Conservation (phyloP, 2,888 invertebrate species). For the Polymixis flavicincta region DNA sequence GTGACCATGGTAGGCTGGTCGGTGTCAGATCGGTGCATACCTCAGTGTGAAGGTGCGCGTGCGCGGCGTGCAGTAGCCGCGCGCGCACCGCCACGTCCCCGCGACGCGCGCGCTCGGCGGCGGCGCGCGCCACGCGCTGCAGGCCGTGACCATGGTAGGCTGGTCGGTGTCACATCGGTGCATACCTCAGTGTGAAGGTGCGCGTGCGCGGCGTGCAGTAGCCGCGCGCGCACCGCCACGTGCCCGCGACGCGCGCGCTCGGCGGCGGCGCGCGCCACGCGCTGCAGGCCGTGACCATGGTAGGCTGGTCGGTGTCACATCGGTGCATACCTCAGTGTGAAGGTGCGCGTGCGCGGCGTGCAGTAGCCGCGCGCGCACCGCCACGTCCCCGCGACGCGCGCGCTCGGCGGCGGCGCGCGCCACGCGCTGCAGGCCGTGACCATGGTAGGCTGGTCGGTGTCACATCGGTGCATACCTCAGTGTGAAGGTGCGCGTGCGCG, state of each 20-base stretch:
- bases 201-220: conserved; percentile 72
- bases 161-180: too few relatives aligned
- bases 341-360: conserved; percentile 74
- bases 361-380: conserved; percentile 69
- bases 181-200: conserved; percentile 74
- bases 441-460: too few relatives aligned
- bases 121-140: conserved; percentile 66
- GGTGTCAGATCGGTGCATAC: too few relatives aligned
- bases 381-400: conserved; percentile 71
- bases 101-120: conserved; percentile 71
- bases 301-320: too few relatives aligned
- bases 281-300: too few relatives aligned
- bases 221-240: conserved; percentile 70
- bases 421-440: conserved; percentile 62
- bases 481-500: conserved; percentile 76
- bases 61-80: conserved; percentile 70
- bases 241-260: conserved; percentile 72
- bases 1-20: too few relatives aligned
- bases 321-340: conserved; percentile 69
- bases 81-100: conserved; percentile 72
- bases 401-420: conserved; percentile 69
- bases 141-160: too few relatives aligned
- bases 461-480: conserved; percentile 59
- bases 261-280: conserved; percentile 67
- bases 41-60: conserved; percentile 76